Base-by-base conservation (phyloP, 35 echinoderm and acorn worm species). In the Stichopus chloronotus region DNA sequence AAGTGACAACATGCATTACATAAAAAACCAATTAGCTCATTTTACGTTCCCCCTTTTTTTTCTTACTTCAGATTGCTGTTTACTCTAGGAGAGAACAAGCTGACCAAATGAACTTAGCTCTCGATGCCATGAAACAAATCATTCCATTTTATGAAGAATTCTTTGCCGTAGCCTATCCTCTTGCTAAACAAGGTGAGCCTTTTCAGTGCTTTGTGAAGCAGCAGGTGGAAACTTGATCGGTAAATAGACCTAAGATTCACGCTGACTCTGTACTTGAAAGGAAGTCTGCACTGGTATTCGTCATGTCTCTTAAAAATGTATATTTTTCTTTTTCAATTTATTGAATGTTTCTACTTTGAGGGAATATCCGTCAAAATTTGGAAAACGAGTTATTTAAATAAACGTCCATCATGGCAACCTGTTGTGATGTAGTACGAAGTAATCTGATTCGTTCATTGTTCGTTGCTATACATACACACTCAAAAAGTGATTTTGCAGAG, bases 131-230 rank as follows among this genome's bases (percentile, higher is more conserved):
- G 20, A 88, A 92, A 17, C 83, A 95, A 55, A 95, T 83, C 5
- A 92, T 98, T 78, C 92, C 94, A 25, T 94, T 95, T 69, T 98
- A 95, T 79, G 96, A 98, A 76, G 23, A 14, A 14, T 95, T 88
- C 76, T 98, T 94, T 61, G 81, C 85, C 9, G 83, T 98, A 55
- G 17, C 19, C 17, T 98, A 98, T 23, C 96, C 96, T 82, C 94
- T 98, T 6, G 92, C 96, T 30, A 98, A 98, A 90, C 94, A 98
- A 98, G 96, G 96, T 95, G 85, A 91, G 56, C 58, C 53, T 8
- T 90, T 83, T 78, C 52, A 10, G 2, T 8, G 52, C 21, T 2
- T n/a, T 78, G 14, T 78, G 52, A 78, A 78, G n/a, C n/a, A n/a
- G n/a, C n/a, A n/a, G n/a, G n/a, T n/a, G n/a, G 53, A 21, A 8